Evolutionary conservation across 2,888 invertebrate species (phyloP), one percentile per base, ranked within the genome.

Genomic region (Drosophila quinaria): DNA sequence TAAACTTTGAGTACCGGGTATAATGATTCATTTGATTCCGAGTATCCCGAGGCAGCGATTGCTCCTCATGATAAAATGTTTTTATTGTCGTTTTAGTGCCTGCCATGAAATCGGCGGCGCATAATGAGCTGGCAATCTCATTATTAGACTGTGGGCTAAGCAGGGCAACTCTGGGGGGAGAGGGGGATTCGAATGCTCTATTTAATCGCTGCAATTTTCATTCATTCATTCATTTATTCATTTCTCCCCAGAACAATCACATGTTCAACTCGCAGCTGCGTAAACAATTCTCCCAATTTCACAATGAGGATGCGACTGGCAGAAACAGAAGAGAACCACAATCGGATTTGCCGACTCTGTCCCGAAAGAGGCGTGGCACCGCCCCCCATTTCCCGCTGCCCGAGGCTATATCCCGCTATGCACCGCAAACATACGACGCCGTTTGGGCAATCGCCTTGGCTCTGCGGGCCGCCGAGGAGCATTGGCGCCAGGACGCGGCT

Each of bases 391-490:
- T 82, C 25, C 25, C 25, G 33, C 54, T 74, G 49, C 76, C 77
- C 42, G 81, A 83, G 41, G 67, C 75, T 42, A 93, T 95, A 3
- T 96, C 96, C 0, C 94, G 94, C 61, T 96, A 95, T 92, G 96
- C 97, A 0, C 95, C 96, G 0, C 96, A 97, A 89, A 96, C 97
- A 0, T 98, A 97, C 91, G 98, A 98, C 90, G 97, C 98, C 0
- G 96, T 98, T 0, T 98, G 98, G 98, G 95, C 97, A 0, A 96
- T 97, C 82, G 97, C 97, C 0, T 90, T 97, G 25, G 96, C 97
- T 0, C 92, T 98, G 58, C 94, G 94, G 67, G 94, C 94, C 66
- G 95, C 96, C 0, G 95, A 96, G 86, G 93, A 93, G 19, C 93
- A 94, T 54, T 95, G 95, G 94, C 93, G 93, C 15, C 93, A 90